Evolutionary conservation across 2,888 invertebrate genomes (phyloP), one percentile per base, ranked within the genome.

Genomic region (Heliconius erato): DNA sequence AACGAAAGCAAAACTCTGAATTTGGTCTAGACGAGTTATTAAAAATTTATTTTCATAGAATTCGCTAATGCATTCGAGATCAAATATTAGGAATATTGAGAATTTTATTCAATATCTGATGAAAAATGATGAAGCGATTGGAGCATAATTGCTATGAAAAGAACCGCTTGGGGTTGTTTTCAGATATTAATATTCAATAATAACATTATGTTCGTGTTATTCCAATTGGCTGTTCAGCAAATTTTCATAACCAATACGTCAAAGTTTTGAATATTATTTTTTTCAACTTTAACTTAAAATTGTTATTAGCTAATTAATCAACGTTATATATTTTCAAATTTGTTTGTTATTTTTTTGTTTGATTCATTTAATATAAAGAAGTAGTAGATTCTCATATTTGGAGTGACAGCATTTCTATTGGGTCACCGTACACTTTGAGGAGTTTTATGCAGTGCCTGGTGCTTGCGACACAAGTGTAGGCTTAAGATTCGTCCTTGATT

Each of bases 21-120:
- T 91, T 92, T 91, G 92, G 95, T 95, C 95, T 95, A 95, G 95
- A 95, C 95, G 89, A 89, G 92, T 93, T 94, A 95, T 94, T 94
- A 94, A 93, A 92, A 93, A 93, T 92, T 90, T 92, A 93, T 91
- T 92, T 91, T 89, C 88, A 91, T 92, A 90, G 90, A 92, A 91
- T 92, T 92, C 86, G 87, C 88, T 90, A 91, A 91, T 91, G 90
- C 90, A 92, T 90, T 89, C 86, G 85, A 86, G 87, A 88, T 89
- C 85, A 83, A 85, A 86, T 85, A 87, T 87, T 87, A 76, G 32
- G 12, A 59, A 84, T 82, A 81, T 85, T 86, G 40, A 65, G 69
- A 83, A 69, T 82, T 59, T 81, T 80, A 78, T 81, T 80, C 69
- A 72, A 80, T 77, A 26, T 83, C 76, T 77, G 71, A 28, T 81